A percentile compares a stretch with the other conserved stretches of the same genome.
phyloP scores from a whole-genome alignment of 2,113 vertebrate species.

The Cyanoramphus novaezelandiae region DNA sequence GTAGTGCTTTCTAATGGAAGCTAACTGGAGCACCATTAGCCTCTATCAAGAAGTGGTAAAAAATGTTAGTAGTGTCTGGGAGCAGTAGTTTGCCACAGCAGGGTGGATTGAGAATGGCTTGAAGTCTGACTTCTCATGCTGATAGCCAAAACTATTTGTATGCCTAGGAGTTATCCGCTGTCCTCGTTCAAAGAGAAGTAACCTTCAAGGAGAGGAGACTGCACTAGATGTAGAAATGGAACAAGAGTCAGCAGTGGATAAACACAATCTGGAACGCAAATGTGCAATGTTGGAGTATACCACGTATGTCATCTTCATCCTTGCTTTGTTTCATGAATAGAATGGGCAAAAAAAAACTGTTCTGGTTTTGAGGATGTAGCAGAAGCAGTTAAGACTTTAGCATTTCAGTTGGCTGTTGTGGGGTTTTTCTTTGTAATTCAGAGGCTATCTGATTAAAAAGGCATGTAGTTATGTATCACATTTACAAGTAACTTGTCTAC shows the following conservation, averaged over 20 bases:
- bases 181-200: conserved; percentile 60
- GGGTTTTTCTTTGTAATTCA: background rate
- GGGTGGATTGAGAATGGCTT: background rate
- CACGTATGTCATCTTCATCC: conserved; percentile 60
- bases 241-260: conserved; percentile 75
- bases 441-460: background rate
- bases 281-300: conserved; percentile 78
- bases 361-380: background rate
- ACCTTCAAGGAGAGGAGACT: background rate
- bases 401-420: background rate
- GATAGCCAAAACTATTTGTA: background rate
- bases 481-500: background rate
- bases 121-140: background rate
- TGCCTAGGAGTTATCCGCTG: conserved; percentile 76
- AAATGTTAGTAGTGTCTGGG: background rate
- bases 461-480: background rate
- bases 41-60: background rate
- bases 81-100: background rate
- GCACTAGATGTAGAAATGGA: conserved; percentile 68
- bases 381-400: background rate
- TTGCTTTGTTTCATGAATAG: background rate
- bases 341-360: background rate
- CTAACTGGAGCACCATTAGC: background rate
- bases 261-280: conserved; percentile 78
- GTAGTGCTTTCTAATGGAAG: background rate